Evolutionary conservation across 2,888 invertebrate genomes (phyloP).

Genomic region (Aspidapion aeneum): DNA sequence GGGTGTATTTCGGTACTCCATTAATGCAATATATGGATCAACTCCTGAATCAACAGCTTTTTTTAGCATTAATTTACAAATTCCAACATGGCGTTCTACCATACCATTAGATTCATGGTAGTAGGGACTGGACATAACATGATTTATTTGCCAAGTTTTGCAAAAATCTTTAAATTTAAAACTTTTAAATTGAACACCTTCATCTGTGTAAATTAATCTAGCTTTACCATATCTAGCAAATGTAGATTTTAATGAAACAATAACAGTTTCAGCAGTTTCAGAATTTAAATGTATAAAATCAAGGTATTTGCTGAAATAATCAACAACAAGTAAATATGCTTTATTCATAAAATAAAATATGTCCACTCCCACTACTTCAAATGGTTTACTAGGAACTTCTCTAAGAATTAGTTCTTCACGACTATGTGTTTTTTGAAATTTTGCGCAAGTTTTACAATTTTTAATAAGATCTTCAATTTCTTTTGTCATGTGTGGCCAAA

Average conservation of each 20-base stretch:
- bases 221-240: slow-evolving; percentile 5
- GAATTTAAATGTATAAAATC: background rate
- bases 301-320: slow-evolving; percentile 1
- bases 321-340: background rate
- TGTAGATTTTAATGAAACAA: slow-evolving; percentile 1
- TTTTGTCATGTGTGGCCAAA: slow-evolving; percentile 30
- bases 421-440: background rate
- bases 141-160: no score
- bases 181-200: slow-evolving; percentile 11
- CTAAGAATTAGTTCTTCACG: background rate
- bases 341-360: background rate
- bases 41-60: slow-evolving; percentile 8
- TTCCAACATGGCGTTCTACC: slow-evolving; percentile 15
- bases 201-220: slow-evolving; percentile 9
- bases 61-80: slow-evolving; percentile 10
- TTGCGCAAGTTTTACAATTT: slow-evolving; percentile 11
- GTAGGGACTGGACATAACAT: slow-evolving; percentile 13
- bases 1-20: slow-evolving; percentile 2
- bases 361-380: background rate
- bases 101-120: slow-evolving; percentile 18
- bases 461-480: slow-evolving; percentile 4
- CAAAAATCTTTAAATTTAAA: slow-evolving; percentile 16
- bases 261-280: slow-evolving; percentile 2
- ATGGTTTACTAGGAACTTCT: background rate
- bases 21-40: slow-evolving; percentile 9